phyloP scores from a whole-genome alignment of 2,797 vertebrate genomes.

The Protonibea diacanthus region DNA sequence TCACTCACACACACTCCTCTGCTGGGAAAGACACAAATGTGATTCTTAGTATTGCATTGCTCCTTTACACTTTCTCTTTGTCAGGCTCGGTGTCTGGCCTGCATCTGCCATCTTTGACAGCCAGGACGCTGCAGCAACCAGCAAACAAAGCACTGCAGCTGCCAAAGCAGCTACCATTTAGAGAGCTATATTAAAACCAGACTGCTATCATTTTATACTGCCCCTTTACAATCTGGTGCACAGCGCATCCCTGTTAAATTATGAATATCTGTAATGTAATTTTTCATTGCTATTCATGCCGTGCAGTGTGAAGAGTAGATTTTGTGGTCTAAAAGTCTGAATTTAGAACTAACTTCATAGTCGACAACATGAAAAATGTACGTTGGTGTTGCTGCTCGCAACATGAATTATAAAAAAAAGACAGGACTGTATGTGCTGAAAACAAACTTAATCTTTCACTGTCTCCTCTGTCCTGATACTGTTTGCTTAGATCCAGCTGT shows the following conservation, averaged over 20 bases:
- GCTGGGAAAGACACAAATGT: slow-evolving; percentile 40
- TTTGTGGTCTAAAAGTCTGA: slow-evolving; percentile 1
- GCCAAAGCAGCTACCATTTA: slow-evolving; percentile 25
- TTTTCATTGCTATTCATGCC: background rate
- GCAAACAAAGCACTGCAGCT: slow-evolving; percentile 43
- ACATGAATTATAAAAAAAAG: background rate
- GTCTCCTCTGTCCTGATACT: background rate
- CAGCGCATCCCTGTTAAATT: slow-evolving; percentile 4
- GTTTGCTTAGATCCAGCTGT: slow-evolving; percentile 7
- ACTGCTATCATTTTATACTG: slow-evolving; percentile 12
- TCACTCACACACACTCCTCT: slow-evolving; percentile 8
- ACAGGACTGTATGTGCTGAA: background rate
- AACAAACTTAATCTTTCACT: background rate
- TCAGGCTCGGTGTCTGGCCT: slow-evolving; percentile 38
- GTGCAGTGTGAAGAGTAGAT: background rate
- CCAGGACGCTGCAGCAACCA: slow-evolving; percentile 42
- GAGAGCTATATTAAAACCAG: slow-evolving; percentile 31
- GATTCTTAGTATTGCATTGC: slow-evolving; percentile 32
- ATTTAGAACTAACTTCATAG: background rate
- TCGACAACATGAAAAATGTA: background rate
- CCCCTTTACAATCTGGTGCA: slow-evolving; percentile 13
- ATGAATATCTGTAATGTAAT: slow-evolving; percentile 6
- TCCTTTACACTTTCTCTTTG: slow-evolving; percentile 24
- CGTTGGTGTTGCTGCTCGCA: background rate
- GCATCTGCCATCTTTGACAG: slow-evolving; percentile 44